phyloP scores from a whole-genome alignment of 2,113 vertebrate species.

The Ramphastos sulfuratus region DNA sequence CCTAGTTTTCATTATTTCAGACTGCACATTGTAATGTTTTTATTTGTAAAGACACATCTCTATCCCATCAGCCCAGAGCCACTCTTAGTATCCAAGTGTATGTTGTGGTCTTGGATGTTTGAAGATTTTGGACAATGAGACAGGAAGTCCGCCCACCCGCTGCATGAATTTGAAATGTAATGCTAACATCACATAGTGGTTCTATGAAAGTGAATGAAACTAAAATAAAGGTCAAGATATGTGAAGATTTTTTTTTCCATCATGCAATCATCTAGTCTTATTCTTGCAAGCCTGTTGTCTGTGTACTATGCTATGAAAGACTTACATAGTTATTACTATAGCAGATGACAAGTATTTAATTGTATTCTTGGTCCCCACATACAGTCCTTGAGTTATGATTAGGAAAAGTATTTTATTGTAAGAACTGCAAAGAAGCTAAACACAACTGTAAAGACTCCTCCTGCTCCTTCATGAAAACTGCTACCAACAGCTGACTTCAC shows the following conservation, averaged over 20 bases:
- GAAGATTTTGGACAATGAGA: rapidly evolving
- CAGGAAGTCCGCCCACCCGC: neutral
- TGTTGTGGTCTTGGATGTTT: rapidly evolving
- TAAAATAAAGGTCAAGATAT: neutral
- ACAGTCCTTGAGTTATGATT: neutral
- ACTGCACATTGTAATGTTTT: too few species aligned
- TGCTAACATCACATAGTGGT: neutral
- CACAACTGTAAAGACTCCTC: neutral
- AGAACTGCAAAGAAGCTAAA: neutral
- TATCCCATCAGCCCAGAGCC: neutral
- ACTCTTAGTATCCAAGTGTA: neutral
- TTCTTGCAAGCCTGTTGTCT: neutral
- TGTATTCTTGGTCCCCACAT: neutral
- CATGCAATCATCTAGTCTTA: neutral
- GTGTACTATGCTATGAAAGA: neutral
- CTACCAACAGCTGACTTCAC: neutral
- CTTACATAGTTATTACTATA: neutral
- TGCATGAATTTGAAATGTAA: neutral
- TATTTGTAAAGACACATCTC: too few species aligned
- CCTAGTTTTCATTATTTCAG: too few species aligned
- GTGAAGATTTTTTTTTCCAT: neutral
- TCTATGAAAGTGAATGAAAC: neutral
- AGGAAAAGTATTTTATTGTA: neutral
- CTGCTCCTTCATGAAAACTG: neutral
- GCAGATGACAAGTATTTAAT: neutral